Base-by-base conservation (phyloP, 2,888 invertebrate species). In the Eudasyphora cyanicolor region DNA sequence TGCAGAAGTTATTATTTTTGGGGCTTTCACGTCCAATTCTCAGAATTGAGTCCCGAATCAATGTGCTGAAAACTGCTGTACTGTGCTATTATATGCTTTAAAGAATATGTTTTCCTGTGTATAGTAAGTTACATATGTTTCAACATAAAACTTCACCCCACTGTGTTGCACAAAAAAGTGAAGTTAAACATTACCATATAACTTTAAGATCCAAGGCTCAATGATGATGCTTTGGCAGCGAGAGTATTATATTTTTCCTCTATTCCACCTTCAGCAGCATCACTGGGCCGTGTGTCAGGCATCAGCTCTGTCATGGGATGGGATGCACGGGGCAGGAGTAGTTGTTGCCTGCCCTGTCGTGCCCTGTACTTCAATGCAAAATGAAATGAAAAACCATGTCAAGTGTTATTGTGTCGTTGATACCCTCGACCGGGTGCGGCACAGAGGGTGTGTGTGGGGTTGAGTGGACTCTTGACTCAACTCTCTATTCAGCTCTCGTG, bases 381-480 rank as follows among this genome's bases (percentile, higher is more conserved):
- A 80, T 80, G 83, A 78, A 84, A 78, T 80, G 70, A 77, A 69
- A 83, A 83, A 84, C 80, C 77, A 67, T 84, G 83, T 84, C 83
- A 84, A 84, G 83, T 78, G 32, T 82, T 82, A 60, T 82, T 77
- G 45, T 51, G 60, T 49, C 71, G 75, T 60, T 51, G 70, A 71
- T 71, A 51, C 19, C n/a, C n/a, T n/a, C n/a, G n/a, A n/a, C n/a
- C n/a, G n/a, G n/a, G n/a, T n/a, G n/a, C 4, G 42, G 35, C 38
- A 29, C 10, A 1, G n/a, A 29, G 14, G 29, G 29, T 29, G 29
- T 4, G 45, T n/a, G n/a, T 45, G n/a, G 45, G 45, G 45, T 45
- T 45, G 45, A 45, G 45, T 45, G 45, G 45, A 45, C 45, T 14
- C 38, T n/a, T 8, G 10, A 10, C 38, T 38, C 38, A 2, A 7